Percentiles rank a stretch among this genome's conserved stretches.
phyloP scores from a whole-genome alignment of 2,888 invertebrate species.

The Linnaemya tessellans region DNA sequence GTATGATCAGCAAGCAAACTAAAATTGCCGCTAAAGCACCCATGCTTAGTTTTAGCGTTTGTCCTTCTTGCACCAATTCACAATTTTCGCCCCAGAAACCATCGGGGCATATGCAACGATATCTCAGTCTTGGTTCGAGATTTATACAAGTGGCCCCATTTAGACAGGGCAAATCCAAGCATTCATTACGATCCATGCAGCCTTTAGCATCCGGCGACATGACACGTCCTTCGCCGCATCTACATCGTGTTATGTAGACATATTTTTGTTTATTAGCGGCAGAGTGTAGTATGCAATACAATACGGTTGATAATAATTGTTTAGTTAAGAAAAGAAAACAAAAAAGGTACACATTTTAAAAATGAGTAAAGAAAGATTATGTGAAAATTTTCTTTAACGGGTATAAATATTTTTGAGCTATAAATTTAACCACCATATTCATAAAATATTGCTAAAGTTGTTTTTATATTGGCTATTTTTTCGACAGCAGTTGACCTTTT shows the following conservation, averaged over 20 bases:
- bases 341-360: slow-evolving; percentile 49
- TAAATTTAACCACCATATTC: not conserved
- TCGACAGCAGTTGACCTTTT: too few relatives aligned
- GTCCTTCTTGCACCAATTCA: slow-evolving; percentile 96
- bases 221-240: slow-evolving; percentile 96
- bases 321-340: slow-evolving; percentile 42
- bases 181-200: slow-evolving; percentile 98
- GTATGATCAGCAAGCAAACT: slow-evolving; percentile 97
- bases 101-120: slow-evolving; percentile 94
- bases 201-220: slow-evolving; percentile 95
- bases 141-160: slow-evolving; percentile 97
- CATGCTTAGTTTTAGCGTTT: slow-evolving; percentile 97
- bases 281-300: not conserved
- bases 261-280: slow-evolving; percentile 1
- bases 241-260: slow-evolving; percentile 79
- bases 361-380: slow-evolving; percentile 39
- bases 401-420: not conserved
- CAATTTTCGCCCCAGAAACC: slow-evolving; percentile 98
- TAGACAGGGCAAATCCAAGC: slow-evolving; percentile 95
- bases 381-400: slow-evolving; percentile 15
- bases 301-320: slow-evolving; percentile 19
- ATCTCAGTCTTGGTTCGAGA: slow-evolving; percentile 93
- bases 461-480: too few relatives aligned
- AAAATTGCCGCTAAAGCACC: slow-evolving; percentile 98
- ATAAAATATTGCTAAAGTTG: too few relatives aligned